Evolutionary conservation across 1,140 invertebrate genomes (phyloP).

Genomic region (Triops cancriformis): DNA sequence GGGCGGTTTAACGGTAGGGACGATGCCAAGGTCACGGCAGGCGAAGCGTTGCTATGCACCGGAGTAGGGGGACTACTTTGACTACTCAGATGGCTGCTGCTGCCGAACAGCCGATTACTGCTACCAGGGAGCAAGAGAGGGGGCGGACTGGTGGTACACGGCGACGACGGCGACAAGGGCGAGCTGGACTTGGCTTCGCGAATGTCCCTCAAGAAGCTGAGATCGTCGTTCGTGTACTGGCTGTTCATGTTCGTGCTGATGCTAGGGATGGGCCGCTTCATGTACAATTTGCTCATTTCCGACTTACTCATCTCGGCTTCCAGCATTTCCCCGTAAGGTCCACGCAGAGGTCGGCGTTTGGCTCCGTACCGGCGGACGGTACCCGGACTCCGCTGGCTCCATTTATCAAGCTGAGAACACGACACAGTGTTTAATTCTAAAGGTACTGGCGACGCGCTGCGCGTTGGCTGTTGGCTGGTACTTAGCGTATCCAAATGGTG

Average conservation of each 20-base stretch:
- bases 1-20: conserved; percentile 19
- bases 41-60: conserved; percentile 28
- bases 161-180: conserved; percentile 31
- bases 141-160: conserved; percentile 29
- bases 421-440: conserved; percentile 27
- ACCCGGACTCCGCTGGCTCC: conserved; percentile 25
- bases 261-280: conserved; percentile 37
- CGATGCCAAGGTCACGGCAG: conserved; percentile 27
- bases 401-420: background rate
- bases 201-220: conserved; percentile 46
- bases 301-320: conserved; percentile 70
- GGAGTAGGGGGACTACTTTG: conserved; percentile 34
- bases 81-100: conserved; percentile 43
- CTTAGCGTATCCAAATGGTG: background rate
- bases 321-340: conserved; percentile 72
- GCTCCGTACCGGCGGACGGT: conserved; percentile 45
- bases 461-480: background rate
- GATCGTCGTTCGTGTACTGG: conserved; percentile 41
- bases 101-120: conserved; percentile 28
- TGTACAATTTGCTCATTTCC: conserved; percentile 40
- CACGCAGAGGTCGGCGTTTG: conserved; percentile 52
- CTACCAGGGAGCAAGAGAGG: conserved; percentile 26
- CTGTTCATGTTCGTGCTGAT: conserved; percentile 22
- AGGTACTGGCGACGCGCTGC: conserved; percentile 16
- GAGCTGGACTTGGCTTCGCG: conserved; percentile 32